Percentiles rank a stretch among this genome's conserved stretches.
phyloP scores from a whole-genome alignment of 2,888 invertebrate genomes.

The Periphyllus acericola region DNA sequence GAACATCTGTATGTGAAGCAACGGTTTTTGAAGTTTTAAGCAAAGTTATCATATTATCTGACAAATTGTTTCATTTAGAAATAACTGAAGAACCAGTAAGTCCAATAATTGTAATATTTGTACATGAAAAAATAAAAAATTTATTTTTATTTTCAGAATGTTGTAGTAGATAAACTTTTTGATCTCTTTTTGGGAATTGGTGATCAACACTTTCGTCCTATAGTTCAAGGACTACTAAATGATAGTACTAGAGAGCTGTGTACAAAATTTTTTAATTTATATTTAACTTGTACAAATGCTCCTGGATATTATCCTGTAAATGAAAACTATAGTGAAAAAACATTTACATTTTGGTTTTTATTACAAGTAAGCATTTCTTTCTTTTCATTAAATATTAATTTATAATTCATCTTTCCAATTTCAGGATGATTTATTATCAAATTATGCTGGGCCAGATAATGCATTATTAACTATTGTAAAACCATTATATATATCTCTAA shows the following conservation, averaged over 20 bases:
- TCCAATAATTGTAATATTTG: background rate
- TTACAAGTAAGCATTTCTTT: conserved; percentile 75
- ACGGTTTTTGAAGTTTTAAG: conserved; percentile 72
- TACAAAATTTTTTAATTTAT: conserved; percentile 75
- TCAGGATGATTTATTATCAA: conserved; percentile 62
- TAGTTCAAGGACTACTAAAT: conserved; percentile 71
- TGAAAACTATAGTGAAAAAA: conserved; percentile 85
- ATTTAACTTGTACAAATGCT: conserved; percentile 82
- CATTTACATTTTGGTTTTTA: conserved; percentile 92
- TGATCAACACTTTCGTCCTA: conserved; percentile 70
- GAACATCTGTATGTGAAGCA: conserved; percentile 73
- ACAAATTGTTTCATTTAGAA: conserved; percentile 63
- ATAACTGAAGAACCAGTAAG: conserved; percentile 57
- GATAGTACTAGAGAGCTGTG: conserved; percentile 71
- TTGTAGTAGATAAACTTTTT: conserved; percentile 53
- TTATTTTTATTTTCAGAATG: conserved; percentile 24
- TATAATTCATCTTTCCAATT: conserved; percentile 10
- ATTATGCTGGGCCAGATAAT: conserved; percentile 41
- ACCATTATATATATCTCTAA: conserved; percentile 82
- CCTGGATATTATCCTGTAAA: conserved; percentile 88
- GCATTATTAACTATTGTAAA: conserved; percentile 60
- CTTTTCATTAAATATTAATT: background rate
- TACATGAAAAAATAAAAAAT: background rate
- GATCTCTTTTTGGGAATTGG: conserved; percentile 73
- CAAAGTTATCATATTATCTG: conserved; percentile 72